A percentile compares a stretch with the other conserved stretches of the same genome.
These are phyloP conservation scores for Bombus turneri DNA, from an alignment of 1,140 invertebrate species.

Conservation along the genomic window DNA sequence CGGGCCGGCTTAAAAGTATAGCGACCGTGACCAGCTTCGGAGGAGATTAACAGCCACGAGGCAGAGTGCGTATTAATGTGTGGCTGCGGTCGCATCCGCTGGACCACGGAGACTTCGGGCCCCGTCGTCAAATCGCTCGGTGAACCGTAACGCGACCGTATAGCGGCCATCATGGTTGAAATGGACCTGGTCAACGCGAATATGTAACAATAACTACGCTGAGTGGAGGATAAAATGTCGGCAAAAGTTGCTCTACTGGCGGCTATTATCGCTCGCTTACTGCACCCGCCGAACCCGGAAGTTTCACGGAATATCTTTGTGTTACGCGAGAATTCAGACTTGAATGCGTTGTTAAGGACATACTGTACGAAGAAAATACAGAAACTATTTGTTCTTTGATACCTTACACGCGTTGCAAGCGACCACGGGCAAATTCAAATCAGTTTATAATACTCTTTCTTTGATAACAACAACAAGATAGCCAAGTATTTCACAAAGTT, in stretches of 20 bases:
- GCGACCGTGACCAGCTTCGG: slow-evolving; percentile 10
- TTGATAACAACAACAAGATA: background rate
- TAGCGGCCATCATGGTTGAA: slow-evolving; percentile 71
- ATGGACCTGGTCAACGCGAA: slow-evolving; percentile 65
- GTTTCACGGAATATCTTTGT: background rate
- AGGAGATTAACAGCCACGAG: slow-evolving; percentile 39
- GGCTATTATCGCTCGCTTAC: slow-evolving; percentile 30
- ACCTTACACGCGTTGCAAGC: background rate
- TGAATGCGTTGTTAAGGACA: no score
- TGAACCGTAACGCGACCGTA: slow-evolving; percentile 78
- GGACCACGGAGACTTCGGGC: slow-evolving; percentile 25
- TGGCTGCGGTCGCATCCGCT: slow-evolving; percentile 62
- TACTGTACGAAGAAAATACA: background rate
- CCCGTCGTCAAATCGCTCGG: slow-evolving; percentile 75
- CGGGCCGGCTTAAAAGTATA: slow-evolving; percentile 1
- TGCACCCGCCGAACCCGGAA: background rate
- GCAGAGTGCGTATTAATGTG: slow-evolving; percentile 61
- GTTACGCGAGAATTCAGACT: background rate
- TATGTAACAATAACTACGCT: slow-evolving; percentile 55
- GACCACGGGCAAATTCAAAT: no score
- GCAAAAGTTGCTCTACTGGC: slow-evolving; percentile 29
- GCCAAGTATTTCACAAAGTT: background rate
- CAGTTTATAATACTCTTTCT: no score
- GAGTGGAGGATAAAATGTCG: slow-evolving; percentile 40
- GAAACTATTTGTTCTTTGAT: background rate